A percentile compares a stretch with the other conserved stretches of the same genome.
Conservation (phyloP, 2,797 vertebrate genomes). For the Argya squamiceps region DNA sequence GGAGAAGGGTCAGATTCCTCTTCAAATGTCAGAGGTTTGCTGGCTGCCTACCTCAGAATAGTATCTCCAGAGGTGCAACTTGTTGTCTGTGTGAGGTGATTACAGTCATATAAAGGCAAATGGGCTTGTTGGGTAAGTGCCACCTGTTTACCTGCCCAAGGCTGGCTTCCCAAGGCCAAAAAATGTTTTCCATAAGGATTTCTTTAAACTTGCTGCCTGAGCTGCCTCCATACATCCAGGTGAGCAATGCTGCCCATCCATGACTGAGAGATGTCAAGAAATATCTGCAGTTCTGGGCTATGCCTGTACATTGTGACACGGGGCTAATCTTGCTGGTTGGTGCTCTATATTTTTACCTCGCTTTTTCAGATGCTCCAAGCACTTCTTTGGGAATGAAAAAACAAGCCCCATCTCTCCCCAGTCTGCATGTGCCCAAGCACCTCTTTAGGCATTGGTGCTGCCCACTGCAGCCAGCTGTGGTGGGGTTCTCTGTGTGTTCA, state of each 20-base stretch:
- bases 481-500: not conserved
- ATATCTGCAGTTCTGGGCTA: not conserved
- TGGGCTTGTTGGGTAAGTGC: not conserved
- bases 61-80: not conserved
- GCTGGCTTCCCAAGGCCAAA: not conserved
- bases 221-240: not conserved
- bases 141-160: not conserved
- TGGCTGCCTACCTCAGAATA: not conserved
- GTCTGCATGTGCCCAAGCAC: not conserved
- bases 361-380: not conserved
- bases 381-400: not conserved
- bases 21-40: not conserved
- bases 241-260: not conserved
- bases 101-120: not conserved
- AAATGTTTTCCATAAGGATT: not conserved
- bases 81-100: rapidly evolving
- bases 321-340: not conserved
- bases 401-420: not conserved
- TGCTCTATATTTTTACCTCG: not conserved
- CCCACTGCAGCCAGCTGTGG: not conserved
- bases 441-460: not conserved
- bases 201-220: not conserved
- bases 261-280: not conserved
- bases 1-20: not conserved
- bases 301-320: rapidly evolving